These are phyloP conservation scores for Toxotes chatareus DNA, from an alignment of 2,113 vertebrate genomes.

Conservation along the genomic window DNA sequence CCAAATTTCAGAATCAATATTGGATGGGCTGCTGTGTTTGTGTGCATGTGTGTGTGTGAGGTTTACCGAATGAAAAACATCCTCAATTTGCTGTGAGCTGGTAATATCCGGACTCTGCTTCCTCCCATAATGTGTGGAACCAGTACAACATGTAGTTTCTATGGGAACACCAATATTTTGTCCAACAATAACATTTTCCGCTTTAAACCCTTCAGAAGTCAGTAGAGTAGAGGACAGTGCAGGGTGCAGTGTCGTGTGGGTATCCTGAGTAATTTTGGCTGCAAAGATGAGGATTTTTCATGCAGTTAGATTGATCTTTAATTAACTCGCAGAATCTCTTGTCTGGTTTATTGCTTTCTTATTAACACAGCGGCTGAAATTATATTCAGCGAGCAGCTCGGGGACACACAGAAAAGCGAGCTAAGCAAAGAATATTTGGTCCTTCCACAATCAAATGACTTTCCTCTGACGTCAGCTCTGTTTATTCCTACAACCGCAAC, in stretches of 20 bases:
- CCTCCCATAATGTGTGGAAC: constrained; percentile 14
- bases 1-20: background rate
- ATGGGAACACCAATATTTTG: constrained; percentile 50
- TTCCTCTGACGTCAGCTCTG: constrained; percentile 39
- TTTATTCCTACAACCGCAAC: constrained; percentile 25
- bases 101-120: constrained; percentile 16
- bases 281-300: constrained; percentile 9
- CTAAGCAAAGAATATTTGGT: constrained; percentile 19
- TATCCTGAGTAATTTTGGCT: constrained; percentile 1
- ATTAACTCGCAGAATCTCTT: constrained; percentile 31
- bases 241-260: background rate
- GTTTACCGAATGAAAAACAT: constrained; percentile 45
- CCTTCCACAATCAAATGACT: background rate
- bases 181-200: constrained; percentile 16
- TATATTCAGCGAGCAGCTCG: constrained; percentile 4
- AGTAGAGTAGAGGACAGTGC: background rate
- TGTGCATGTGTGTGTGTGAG: background rate
- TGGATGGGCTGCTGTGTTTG: background rate
- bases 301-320: constrained; percentile 37
- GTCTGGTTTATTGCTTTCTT: constrained; percentile 50
- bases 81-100: background rate
- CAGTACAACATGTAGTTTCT: constrained; percentile 52
- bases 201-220: background rate
- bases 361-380: constrained; percentile 30
- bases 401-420: constrained; percentile 1